phyloP scores from a whole-genome alignment of 2,797 vertebrate species.

The Nothura maculosa region DNA sequence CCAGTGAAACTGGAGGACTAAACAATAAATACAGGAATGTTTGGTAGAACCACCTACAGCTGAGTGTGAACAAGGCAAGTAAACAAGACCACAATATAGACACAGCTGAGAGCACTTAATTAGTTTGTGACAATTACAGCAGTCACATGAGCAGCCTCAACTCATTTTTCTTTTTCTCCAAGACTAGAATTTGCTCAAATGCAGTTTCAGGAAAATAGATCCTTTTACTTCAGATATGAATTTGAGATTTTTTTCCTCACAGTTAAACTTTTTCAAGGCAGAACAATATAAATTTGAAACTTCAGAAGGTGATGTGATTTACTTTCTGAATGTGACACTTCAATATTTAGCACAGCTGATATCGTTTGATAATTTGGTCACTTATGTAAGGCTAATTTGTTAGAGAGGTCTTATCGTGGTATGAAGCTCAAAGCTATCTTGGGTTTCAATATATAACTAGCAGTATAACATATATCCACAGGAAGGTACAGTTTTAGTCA shows the following conservation, averaged over 20 bases:
- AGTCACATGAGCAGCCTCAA: conserved; percentile 80
- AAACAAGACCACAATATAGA: conserved; percentile 82
- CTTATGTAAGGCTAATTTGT: background rate
- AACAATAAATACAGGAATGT: conserved; percentile 68
- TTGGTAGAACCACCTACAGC: conserved; percentile 52
- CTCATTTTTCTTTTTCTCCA: conserved; percentile 76
- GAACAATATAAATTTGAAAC: background rate
- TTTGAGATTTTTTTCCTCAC: background rate
- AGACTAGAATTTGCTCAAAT: conserved; percentile 84
- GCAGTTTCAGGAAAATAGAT: conserved; percentile 55
- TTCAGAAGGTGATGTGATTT: background rate
- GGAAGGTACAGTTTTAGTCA: background rate
- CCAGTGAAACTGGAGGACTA: conserved; percentile 31
- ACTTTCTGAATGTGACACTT: background rate
- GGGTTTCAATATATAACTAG: background rate
- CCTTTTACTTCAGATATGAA: conserved; percentile 33
- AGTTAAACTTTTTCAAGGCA: background rate
- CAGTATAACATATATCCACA: background rate
- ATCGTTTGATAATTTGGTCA: background rate
- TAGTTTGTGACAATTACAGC: conserved; percentile 77
- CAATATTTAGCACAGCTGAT: background rate
- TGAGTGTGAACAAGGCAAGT: conserved; percentile 70
- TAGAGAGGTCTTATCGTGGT: background rate
- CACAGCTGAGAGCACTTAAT: conserved; percentile 89
- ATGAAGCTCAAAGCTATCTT: background rate